Evolutionary conservation across 23 tunicate genomes (phyloP), one percentile per base, ranked within the genome.

Genomic region (Ciona savignyi): DNA sequence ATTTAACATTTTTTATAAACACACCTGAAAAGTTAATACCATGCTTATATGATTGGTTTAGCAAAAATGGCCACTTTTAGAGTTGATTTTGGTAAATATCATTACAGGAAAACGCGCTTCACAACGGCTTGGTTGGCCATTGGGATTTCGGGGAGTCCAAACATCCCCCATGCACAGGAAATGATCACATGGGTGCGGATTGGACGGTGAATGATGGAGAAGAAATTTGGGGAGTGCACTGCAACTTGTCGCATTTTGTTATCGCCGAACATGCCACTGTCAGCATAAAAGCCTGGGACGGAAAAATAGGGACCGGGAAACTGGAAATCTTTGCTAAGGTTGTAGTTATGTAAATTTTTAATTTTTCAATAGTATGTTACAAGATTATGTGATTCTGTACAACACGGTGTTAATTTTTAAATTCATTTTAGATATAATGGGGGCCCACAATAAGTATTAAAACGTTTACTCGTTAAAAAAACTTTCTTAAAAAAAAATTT

Each of bases 251-350:
- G 2, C 77, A 62, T n/a, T 61, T 80, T 60, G 60, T 80, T 33
- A 71, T 80, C 61, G 74, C 84, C 1, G 77, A 80, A 2, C 60
- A 61, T 63, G 23, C 30, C 70, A 80, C 77, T 4, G 84, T 71
- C 24, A 80, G 77, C 30, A 70, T 80, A 11, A 28, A 25, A 32
- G 70, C 77, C 1, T 80, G 77, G 77, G 70, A 80, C 26, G 84
- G 84, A 71, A 32, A 32, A 19, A 20, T 27, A 23, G 62, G 63
- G 3, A 51, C 73, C 49, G 84, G 84, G 30, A 80, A 71, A 71
- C 30, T 80, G 9, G 84, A 80, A 63, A 80, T 80, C 34, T 80
- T 35, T 62, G 84, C 84, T 1, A 71, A 80, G 70, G 84, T 78
- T 2, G 27, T 65, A 66, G 9, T 9, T 42, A 42, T 42, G 56